These are phyloP conservation scores for Bradypodion pumilum DNA, from an alignment of 2,797 vertebrate genomes.

Conservation along the genomic window DNA sequence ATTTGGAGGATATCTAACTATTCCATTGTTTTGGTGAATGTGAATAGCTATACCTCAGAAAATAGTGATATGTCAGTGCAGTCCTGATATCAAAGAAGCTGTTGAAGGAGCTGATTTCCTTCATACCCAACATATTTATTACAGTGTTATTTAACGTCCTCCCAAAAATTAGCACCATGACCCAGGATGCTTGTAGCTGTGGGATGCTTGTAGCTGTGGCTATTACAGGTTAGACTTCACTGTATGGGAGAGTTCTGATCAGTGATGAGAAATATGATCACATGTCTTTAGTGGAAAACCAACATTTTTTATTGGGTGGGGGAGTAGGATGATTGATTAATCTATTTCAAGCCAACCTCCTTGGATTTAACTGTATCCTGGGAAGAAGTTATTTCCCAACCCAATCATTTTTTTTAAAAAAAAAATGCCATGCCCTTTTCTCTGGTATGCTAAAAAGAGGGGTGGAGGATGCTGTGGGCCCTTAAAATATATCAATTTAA, in stretches of 20 bases:
- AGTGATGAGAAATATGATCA: not conserved
- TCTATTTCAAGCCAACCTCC: not conserved
- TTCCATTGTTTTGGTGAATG: not conserved
- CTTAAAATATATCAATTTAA: too few relatives aligned
- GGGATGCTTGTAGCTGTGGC: not conserved
- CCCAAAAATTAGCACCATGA: not conserved
- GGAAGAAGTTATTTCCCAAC: not conserved
- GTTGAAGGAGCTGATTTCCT: not conserved
- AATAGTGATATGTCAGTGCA: not conserved
- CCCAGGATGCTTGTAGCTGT: too few relatives aligned
- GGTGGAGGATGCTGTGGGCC: not conserved
- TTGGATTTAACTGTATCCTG: not conserved
- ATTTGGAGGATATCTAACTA: not conserved
- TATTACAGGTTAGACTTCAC: not conserved
- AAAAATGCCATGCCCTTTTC: not conserved
- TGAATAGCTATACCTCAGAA: not conserved
- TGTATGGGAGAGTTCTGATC: not conserved
- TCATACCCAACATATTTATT: not conserved
- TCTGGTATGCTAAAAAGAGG: not conserved
- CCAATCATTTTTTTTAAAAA: not conserved
- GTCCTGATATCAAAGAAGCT: not conserved
- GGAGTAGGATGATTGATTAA: not conserved
- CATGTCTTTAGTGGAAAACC: not conserved
- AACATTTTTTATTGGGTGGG: not conserved
- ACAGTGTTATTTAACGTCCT: not conserved